Percentiles rank a stretch among this genome's conserved stretches.
phyloP scores from a whole-genome alignment of 2,888 invertebrate genomes.

The Crocallis elinguaria region DNA sequence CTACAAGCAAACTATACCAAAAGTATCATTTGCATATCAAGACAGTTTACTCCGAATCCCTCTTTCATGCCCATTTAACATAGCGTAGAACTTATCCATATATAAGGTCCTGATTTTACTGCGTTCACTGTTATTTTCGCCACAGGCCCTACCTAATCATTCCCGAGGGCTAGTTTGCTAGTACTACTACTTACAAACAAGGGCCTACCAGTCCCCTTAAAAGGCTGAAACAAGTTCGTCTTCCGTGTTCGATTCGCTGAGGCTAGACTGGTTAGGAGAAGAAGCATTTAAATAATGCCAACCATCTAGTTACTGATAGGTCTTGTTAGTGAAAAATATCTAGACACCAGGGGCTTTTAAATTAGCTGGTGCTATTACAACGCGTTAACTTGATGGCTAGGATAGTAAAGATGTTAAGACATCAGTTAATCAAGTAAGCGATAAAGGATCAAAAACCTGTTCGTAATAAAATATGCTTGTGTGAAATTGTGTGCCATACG shows the following conservation, averaged over 20 bases:
- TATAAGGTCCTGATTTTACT: slow-evolving; percentile 15
- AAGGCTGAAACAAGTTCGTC: slow-evolving; percentile 34
- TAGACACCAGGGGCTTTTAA: not conserved
- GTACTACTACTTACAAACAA: slow-evolving; percentile 27
- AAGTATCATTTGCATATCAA: not conserved
- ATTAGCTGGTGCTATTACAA: not conserved
- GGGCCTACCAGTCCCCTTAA: slow-evolving; percentile 29
- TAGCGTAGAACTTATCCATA: not conserved
- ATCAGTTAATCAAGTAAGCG: not conserved
- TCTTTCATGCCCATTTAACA: not conserved
- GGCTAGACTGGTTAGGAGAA: slow-evolving; percentile 29
- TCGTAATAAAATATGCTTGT: too few relatives aligned
- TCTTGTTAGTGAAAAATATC: slow-evolving; percentile 13
- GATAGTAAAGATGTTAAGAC: not conserved
- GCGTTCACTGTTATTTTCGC: slow-evolving; percentile 22
- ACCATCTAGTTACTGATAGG: slow-evolving; percentile 22
- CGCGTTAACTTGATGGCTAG: not conserved
- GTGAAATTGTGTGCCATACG: too few relatives aligned
- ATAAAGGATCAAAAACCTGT: too few relatives aligned
- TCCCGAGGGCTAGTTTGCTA: slow-evolving; percentile 27
- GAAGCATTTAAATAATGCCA: slow-evolving; percentile 36
- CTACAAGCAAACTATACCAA: not conserved
- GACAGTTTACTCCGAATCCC: not conserved
- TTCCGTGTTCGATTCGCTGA: slow-evolving; percentile 36
- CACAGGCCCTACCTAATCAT: slow-evolving; percentile 28